phyloP scores from a whole-genome alignment of 1,140 invertebrate genomes.

The Eufriesea mexicana region DNA sequence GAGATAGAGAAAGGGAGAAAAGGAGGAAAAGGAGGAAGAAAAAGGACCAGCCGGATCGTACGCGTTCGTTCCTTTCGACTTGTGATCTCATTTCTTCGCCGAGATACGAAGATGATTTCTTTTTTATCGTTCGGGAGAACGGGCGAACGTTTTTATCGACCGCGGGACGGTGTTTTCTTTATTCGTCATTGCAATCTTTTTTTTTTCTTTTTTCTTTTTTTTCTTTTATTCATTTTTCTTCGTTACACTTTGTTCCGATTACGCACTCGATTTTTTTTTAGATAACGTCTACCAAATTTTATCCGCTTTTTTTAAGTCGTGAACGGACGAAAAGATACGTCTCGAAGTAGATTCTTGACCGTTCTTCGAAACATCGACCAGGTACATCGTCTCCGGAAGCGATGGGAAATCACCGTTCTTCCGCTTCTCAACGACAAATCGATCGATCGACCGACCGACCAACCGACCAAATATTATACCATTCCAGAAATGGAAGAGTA shows the following conservation, averaged over 20 bases:
- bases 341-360: background rate
- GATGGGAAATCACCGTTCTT: constrained; percentile 19
- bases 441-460: constrained; percentile 8
- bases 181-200: background rate
- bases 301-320: background rate
- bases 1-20: background rate
- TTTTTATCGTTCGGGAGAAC: constrained; percentile 16
- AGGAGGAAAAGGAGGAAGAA: background rate
- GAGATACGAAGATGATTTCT: constrained; percentile 7
- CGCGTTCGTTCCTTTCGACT: constrained; percentile 55
- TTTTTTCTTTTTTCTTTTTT: background rate
- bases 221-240: background rate
- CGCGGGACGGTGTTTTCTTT: constrained; percentile 14
- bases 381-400: constrained; percentile 22
- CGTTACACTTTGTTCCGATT: too few species aligned
- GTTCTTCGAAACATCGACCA: background rate
- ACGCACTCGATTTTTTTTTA: background rate
- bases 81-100: constrained; percentile 67
- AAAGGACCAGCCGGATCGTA: constrained; percentile 40
- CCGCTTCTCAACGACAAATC: constrained; percentile 15
- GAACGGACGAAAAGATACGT: background rate
- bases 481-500: background rate
- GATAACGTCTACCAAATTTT: background rate
- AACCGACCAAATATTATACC: constrained; percentile 25
- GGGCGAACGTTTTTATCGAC: background rate